phyloP scores from a whole-genome alignment of 1,140 invertebrate genomes.

The Drosophila kurseongensis region DNA sequence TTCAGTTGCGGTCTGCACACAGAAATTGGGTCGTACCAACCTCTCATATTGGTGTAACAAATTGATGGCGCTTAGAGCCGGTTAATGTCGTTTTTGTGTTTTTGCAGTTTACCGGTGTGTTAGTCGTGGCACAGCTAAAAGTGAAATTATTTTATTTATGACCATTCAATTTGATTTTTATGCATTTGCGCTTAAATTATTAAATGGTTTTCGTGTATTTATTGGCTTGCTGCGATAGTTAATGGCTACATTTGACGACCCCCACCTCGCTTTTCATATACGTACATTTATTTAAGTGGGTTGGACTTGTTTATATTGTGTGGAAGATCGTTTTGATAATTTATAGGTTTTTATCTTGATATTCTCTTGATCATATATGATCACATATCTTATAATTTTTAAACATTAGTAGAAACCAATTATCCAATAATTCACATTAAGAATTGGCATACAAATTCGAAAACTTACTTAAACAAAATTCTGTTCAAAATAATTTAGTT shows the following conservation, averaged over 20 bases:
- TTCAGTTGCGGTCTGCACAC: constrained; percentile 54
- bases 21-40: constrained; percentile 60
- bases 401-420: too few species aligned
- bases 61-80: constrained; percentile 54
- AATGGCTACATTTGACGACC: constrained; percentile 11
- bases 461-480: too few species aligned
- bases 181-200: constrained; percentile 50
- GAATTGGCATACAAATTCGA: too few species aligned
- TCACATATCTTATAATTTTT: too few species aligned
- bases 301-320: not conserved
- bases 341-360: too few species aligned
- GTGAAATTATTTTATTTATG: constrained; percentile 60
- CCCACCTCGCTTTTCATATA: not conserved
- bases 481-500: too few species aligned
- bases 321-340: too few species aligned
- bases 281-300: not conserved
- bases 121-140: constrained; percentile 20
- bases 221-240: constrained; percentile 27
- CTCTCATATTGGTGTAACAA: constrained; percentile 50
- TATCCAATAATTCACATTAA: too few species aligned
- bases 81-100: constrained; percentile 29
- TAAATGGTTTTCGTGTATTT: constrained; percentile 36
- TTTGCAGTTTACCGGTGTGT: constrained; percentile 4
- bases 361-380: too few species aligned
- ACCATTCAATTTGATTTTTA: constrained; percentile 53